Evolutionary conservation across 2,888 invertebrate species (phyloP), one percentile per base, ranked within the genome.

Genomic region (Dynastes maya): DNA sequence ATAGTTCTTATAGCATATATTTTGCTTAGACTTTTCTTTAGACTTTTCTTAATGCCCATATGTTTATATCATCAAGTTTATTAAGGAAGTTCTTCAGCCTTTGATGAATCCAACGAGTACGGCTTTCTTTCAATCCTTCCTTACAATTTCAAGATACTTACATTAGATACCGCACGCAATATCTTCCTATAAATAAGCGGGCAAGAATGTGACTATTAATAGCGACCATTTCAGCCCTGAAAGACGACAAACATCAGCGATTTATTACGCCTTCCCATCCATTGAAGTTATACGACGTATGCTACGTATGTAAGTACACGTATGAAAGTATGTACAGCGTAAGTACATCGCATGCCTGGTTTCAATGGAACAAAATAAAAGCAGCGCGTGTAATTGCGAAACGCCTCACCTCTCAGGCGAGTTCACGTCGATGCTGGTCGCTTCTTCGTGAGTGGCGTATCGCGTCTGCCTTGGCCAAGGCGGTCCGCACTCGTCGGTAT

Each of bases 361-460:
- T 65, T 65, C 40, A 65, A 65, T 16, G 65, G 40, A 65, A 65
- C 65, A 40, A 65, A 65, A 65, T 65, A 65, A 65, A 65, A 65
- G 65, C 65, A 65, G 8, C 65, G 65, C 16, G 40, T 40, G 32
- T 45, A 65, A 65, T 65, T 65, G 65, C 40, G 40, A 65, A 65
- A 65, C 65, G 37, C 65, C 65, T 65, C 40, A 16, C 13, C 8
- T 65, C 40, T 32, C 45, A 2, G 8, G 45, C 45, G 45, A 45
- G 45, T 45, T 45, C 45, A 45, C 45, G 11, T 45, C 45, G 11
- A 32, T 32, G 32, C 5, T 4, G 32, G 32, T 32, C 32, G 32
- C 32, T 32, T 32, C 32, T 32, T 32, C 32, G 32, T 64, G 64
- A 64, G 37, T 64, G 64, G 64, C 40, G 37, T 65, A 65, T 40